Percentiles rank a stretch among this genome's conserved stretches.
phyloP scores from a whole-genome alignment of 2,888 invertebrate genomes.

The Rhopalosiphum nymphaeae region DNA sequence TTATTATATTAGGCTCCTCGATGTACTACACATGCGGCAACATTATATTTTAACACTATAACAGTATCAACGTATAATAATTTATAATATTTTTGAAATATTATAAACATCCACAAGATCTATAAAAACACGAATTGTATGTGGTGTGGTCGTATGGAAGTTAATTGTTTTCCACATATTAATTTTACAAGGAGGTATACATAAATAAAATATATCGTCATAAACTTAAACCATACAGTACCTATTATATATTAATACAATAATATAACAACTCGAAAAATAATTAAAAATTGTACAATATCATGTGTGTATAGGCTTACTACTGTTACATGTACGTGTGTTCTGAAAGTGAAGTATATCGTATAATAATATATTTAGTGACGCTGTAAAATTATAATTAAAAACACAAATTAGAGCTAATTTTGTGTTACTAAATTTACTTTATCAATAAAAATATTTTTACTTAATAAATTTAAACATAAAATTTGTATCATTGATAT shows the following conservation, averaged over 20 bases:
- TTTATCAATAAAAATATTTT: background rate
- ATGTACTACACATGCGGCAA: background rate
- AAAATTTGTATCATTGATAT: background rate
- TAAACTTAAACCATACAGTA: background rate
- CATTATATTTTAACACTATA: background rate
- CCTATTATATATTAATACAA: too few relatives aligned
- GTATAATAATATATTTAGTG: background rate
- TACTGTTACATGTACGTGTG: background rate
- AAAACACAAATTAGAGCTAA: background rate
- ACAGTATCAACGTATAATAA: background rate
- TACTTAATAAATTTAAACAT: background rate
- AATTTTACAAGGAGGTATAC: background rate
- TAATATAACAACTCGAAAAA: background rate
- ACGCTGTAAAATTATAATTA: background rate
- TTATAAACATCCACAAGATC: too few relatives aligned
- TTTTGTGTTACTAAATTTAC: background rate
- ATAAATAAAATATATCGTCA: background rate
- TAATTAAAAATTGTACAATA: background rate
- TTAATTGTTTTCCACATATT: background rate
- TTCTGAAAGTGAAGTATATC: background rate
- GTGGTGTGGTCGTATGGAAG: background rate
- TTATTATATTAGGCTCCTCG: background rate
- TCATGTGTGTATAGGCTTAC: background rate
- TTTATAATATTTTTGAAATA: background rate
- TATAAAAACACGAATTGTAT: background rate